Evolutionary conservation across 1,140 invertebrate species (phyloP).

Genomic region (Diuraphis noxia): DNA sequence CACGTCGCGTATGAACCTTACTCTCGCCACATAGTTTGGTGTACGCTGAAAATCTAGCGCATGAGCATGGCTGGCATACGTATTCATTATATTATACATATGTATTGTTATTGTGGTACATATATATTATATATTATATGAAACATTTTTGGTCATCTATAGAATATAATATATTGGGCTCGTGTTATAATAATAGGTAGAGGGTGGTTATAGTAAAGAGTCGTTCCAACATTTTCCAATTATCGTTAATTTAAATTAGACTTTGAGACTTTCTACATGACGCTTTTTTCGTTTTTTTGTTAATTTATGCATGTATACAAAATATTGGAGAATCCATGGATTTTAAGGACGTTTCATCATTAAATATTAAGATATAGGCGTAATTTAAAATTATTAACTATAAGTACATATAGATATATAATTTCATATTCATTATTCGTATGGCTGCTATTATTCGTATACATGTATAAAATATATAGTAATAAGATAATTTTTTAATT

Average conservation of each 20-base stretch:
- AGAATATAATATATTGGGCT: background rate
- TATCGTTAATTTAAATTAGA: background rate
- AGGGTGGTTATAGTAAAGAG: background rate
- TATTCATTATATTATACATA: background rate
- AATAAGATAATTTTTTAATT: background rate
- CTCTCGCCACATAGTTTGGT: constrained; percentile 29
- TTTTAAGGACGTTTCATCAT: no score
- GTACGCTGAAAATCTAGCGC: constrained; percentile 9
- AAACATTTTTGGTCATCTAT: background rate
- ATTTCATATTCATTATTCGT: no score
- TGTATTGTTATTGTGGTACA: background rate
- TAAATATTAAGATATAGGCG: no score
- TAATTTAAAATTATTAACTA: no score
- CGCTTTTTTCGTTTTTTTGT: background rate
- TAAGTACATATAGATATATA: no score
- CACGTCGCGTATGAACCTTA: background rate
- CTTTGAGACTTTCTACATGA: background rate
- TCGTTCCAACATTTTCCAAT: background rate
- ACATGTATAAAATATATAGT: no score
- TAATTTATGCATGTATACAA: background rate
- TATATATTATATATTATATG: background rate
- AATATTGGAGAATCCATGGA: background rate
- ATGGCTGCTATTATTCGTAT: no score
- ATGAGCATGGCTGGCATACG: background rate
- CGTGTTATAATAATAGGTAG: background rate